Percentiles rank a stretch among this genome's conserved stretches.
Conservation (phyloP, 2,888 invertebrate species). For the Metellina segmentata region DNA sequence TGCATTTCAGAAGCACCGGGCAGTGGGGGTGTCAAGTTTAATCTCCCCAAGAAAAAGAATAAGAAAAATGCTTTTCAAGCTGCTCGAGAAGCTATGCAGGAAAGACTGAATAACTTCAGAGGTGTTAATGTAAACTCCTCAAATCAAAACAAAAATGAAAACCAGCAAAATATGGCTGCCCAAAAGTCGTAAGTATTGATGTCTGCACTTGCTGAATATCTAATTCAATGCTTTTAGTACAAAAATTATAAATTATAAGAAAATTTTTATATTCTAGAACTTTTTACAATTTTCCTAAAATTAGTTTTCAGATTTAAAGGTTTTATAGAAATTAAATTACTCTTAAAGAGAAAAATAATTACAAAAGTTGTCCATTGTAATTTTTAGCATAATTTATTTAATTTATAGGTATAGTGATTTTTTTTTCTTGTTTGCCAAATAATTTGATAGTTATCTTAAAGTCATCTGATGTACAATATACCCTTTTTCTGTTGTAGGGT, state of each 20-base stretch:
- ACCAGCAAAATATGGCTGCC: conserved; percentile 12
- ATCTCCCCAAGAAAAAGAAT: conserved; percentile 62
- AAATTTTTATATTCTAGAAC: not conserved
- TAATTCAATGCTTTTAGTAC: not conserved
- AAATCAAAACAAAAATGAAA: conserved; percentile 7
- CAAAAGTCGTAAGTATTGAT: conserved; percentile 53
- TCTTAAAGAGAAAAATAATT: no score
- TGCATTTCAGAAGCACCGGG: conserved; percentile 64
- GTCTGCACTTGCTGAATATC: not conserved
- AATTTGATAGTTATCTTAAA: no score
- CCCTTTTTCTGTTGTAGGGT: conserved; percentile 31
- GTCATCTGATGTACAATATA: no score
- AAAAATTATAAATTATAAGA: no score
- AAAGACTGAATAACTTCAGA: conserved; percentile 50
- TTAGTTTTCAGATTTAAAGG: no score
- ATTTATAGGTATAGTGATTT: no score
- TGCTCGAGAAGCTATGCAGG: conserved; percentile 25
- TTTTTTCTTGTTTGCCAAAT: no score
- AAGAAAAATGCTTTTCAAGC: conserved; percentile 21
- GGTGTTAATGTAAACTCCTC: not conserved
- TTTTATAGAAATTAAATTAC: no score
- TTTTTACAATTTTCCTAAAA: no score
- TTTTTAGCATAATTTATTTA: no score
- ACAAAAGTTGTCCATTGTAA: no score
- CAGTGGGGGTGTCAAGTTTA: conserved; percentile 71